Conservation (phyloP, 1,140 invertebrate genomes). For the Paralvinella palmiformis region DNA sequence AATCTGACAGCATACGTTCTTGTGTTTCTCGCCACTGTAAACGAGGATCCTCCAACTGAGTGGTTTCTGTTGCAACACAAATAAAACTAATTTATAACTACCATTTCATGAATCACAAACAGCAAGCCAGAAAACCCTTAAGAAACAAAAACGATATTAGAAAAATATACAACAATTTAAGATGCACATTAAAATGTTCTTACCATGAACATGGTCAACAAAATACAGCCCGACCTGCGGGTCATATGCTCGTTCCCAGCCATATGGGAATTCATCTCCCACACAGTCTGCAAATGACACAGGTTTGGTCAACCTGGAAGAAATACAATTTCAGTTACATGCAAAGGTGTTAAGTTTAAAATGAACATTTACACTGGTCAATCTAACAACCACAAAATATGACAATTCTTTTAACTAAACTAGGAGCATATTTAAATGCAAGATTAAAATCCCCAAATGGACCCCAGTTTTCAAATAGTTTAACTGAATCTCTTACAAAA, state of each 20-base stretch:
- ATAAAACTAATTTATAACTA: neutral
- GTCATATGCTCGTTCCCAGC: slow-evolving; percentile 94
- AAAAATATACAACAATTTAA: neutral
- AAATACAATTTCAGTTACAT: too few relatives aligned
- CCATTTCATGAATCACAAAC: too few relatives aligned
- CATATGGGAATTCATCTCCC: slow-evolving; percentile 90
- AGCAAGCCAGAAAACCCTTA: too few relatives aligned
- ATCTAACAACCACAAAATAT: too few relatives aligned
- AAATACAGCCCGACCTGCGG: slow-evolving; percentile 89
- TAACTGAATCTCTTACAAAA: too few relatives aligned
- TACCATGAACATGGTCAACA: slow-evolving; percentile 92
- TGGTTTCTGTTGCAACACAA: slow-evolving; percentile 69
- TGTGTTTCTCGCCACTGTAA: slow-evolving; percentile 92
- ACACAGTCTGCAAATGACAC: slow-evolving; percentile 95
- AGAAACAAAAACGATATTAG: neutral
- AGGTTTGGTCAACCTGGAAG: slow-evolving; percentile 83
- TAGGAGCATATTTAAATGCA: too few relatives aligned
- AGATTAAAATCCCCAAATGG: too few relatives aligned
- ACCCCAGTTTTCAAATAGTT: too few relatives aligned
- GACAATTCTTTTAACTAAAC: too few relatives aligned
- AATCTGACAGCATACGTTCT: slow-evolving; percentile 92
- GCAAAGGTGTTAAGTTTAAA: too few relatives aligned
- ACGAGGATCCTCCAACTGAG: slow-evolving; percentile 90
- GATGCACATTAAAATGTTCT: slow-evolving; percentile 47
- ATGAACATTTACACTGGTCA: too few relatives aligned